A percentile compares a stretch with the other conserved stretches of the same genome.
These are phyloP conservation scores for Ramphastos sulfuratus DNA, from an alignment of 2,113 vertebrate genomes.

Conservation along the genomic window DNA sequence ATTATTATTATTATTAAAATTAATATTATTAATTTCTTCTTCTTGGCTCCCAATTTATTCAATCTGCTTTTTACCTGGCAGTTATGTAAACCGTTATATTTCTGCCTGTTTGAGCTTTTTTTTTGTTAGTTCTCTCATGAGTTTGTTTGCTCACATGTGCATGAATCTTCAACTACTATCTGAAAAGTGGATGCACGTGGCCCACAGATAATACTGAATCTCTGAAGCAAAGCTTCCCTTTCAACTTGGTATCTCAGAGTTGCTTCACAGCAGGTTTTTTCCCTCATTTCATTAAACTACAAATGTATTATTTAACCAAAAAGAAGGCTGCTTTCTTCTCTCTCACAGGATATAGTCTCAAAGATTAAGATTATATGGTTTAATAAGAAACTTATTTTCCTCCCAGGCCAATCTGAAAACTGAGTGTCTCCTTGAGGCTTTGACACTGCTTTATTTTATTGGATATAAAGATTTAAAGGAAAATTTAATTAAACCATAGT, in stretches of 20 bases:
- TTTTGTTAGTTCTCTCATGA: not conserved
- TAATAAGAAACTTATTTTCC: not conserved
- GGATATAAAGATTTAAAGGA: not conserved
- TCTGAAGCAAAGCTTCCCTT: not conserved
- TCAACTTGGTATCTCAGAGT: not conserved
- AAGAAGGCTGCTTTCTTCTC: not conserved
- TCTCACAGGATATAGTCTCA: not conserved
- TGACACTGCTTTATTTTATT: not conserved
- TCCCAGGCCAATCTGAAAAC: not conserved
- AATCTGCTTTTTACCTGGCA: slow-evolving; percentile 49
- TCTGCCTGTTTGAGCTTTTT: not conserved
- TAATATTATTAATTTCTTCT: too few relatives aligned
- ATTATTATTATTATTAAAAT: too few relatives aligned
- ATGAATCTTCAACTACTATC: not conserved
- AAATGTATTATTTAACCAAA: not conserved
- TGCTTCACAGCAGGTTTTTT: not conserved
- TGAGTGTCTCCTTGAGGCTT: not conserved
- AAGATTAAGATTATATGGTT: not conserved
- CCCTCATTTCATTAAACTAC: not conserved
- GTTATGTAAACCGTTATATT: slow-evolving; percentile 24
- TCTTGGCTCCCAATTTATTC: not conserved
- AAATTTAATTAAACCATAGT: not conserved
- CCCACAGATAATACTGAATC: not conserved
- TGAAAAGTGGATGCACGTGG: not conserved
- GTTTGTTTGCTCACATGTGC: not conserved